phyloP scores from a whole-genome alignment of 2,797 vertebrate genomes.

The Cuniculus paca region DNA sequence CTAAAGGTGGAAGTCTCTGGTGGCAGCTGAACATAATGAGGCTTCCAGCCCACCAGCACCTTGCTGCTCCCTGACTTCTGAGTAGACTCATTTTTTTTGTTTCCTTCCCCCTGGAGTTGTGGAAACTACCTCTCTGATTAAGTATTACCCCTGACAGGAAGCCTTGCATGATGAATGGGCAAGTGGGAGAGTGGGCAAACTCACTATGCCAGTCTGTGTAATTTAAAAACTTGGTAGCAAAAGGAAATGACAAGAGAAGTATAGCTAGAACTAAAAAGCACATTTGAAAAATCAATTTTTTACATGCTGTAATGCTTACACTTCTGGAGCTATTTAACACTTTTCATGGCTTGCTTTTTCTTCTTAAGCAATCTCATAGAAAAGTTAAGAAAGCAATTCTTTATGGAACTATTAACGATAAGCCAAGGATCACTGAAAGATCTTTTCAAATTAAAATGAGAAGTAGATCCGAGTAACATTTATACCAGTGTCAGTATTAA shows the following conservation, averaged over 20 bases:
- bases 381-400: background rate
- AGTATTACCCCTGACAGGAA: background rate
- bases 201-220: background rate
- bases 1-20: background rate
- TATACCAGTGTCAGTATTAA: background rate
- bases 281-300: slow-evolving; percentile 24
- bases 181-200: background rate
- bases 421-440: background rate
- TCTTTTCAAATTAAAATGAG: slow-evolving; percentile 21
- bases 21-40: background rate
- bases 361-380: background rate
- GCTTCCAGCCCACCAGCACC: background rate
- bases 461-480: background rate
- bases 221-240: slow-evolving; percentile 5
- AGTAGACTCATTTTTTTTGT: slow-evolving; percentile 15
- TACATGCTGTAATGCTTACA: background rate
- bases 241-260: slow-evolving; percentile 40
- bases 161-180: background rate
- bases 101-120: background rate
- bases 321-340: background rate
- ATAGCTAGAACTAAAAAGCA: background rate
- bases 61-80: background rate
- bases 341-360: background rate
- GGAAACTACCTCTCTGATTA: background rate
- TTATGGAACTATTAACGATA: background rate